Evolutionary conservation across 2,797 vertebrate species (phyloP).

Genomic region (Lerista edwardsae): DNA sequence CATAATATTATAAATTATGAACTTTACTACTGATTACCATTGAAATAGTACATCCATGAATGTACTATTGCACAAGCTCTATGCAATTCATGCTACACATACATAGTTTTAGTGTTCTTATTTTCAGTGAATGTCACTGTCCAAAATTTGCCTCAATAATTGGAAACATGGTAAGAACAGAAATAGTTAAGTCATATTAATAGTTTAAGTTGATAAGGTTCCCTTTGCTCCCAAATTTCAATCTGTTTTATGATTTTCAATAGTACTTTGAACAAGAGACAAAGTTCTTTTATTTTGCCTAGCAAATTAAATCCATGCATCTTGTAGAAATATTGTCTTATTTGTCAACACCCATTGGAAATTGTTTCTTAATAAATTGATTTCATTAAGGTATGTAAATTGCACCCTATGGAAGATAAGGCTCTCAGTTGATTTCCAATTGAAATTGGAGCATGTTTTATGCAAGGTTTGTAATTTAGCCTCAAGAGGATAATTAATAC

Average conservation of each 20-base stretch:
- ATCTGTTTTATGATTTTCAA: not conserved
- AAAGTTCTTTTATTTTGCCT: not conserved
- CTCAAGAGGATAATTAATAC: not conserved
- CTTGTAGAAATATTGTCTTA: constrained; percentile 11
- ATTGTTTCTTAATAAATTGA: not conserved
- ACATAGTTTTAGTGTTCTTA: not conserved
- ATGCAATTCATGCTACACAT: too few species aligned
- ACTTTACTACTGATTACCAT: not conserved
- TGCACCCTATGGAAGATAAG: not conserved
- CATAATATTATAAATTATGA: not conserved
- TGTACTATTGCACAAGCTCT: not conserved
- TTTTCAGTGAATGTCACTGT: not conserved
- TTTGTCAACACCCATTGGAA: constrained; percentile 20
- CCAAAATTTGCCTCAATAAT: not conserved
- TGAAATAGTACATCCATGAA: not conserved
- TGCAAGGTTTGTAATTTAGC: not conserved
- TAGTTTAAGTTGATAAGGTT: not conserved
- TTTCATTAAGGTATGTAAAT: constrained; percentile 11
- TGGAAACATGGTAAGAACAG: not conserved
- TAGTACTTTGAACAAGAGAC: not conserved
- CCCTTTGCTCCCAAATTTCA: not conserved
- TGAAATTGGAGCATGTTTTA: constrained; percentile 2
- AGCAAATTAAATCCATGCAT: constrained; percentile 1
- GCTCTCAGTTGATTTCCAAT: not conserved
- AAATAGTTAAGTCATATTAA: not conserved